phyloP scores from a whole-genome alignment of 2,888 invertebrate genomes.

The Pterobdella sp. region DNA sequence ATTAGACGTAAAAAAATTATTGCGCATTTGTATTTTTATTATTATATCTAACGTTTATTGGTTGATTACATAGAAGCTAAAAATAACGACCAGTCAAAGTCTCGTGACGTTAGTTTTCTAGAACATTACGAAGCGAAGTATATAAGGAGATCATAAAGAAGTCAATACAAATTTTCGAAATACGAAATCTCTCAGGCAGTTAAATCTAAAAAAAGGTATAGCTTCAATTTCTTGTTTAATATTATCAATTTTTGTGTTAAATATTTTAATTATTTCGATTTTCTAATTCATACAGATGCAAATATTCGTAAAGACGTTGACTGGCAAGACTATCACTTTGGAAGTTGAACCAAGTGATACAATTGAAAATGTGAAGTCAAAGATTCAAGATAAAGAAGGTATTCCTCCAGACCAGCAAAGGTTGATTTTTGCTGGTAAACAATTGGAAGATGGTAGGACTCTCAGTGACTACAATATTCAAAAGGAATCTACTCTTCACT shows the following conservation, averaged over 20 bases:
- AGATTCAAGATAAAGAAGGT: constrained; percentile 42
- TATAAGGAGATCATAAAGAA: neutral
- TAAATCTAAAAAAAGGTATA: neutral
- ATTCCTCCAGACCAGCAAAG: constrained; percentile 51
- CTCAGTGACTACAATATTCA: constrained; percentile 89
- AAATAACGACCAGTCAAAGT: neutral
- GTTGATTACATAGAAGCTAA: neutral
- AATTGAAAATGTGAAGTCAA: constrained; percentile 80
- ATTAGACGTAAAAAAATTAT: neutral
- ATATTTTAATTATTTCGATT: no score
- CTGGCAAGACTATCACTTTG: constrained; percentile 50
- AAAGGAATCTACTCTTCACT: constrained; percentile 85
- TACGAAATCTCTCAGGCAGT: neutral
- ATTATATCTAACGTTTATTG: neutral
- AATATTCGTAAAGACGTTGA: constrained; percentile 35
- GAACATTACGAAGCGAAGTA: neutral
- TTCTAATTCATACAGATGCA: no score
- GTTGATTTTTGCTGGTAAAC: constrained; percentile 76
- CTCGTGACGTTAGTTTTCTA: neutral
- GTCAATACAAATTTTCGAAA: no score
- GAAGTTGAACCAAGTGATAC: constrained; percentile 74
- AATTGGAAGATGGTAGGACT: constrained; percentile 86
- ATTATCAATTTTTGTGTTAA: no score
- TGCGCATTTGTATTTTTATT: neutral
- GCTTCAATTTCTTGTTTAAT: neutral